Base-by-base conservation (phyloP, 2,888 invertebrate genomes). In the Lomographa bimaculata region DNA sequence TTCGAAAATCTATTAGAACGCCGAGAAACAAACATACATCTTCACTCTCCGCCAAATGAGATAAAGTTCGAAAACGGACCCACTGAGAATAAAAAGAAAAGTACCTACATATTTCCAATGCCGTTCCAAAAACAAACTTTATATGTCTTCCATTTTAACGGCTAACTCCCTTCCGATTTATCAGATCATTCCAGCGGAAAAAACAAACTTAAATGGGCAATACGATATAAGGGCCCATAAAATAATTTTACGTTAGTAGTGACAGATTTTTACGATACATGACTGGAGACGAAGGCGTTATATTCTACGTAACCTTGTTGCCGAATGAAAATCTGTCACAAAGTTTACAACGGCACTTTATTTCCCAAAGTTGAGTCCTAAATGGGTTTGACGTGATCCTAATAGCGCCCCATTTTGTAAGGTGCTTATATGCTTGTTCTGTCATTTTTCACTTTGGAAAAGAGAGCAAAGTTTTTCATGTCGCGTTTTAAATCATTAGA, bases 201-300 rank as follows among this genome's bases (percentile, higher is more conserved):
- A 67, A 61, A 59, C 51, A 48, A 58, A 50, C 65, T 72, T 66
- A 66, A 73, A 71, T 60, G 62, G 59, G 39, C 52, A 59, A 56
- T 71, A 60, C 53, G 47, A 45, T 54, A 60, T 64, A 64, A 71
- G 57, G 49, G 61, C 46, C 52, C 59, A 68, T 75, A 71, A 77
- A 71, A 68, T 64, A 57, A 74, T 72, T 71, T 74, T 68, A 74
- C 63, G 67, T 61, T 68, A 64, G 63, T 64, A 48, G 44, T 56
- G 58, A 71, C 62, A 66, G 64, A 67, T 68, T 78, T 76, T 77
- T 74, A 76, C 64, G 63, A 61, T 49, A 39, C 39, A 45, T 46
- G 36, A 45, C 37, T 30, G 32, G 32, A 46, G 46, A 42, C 19
- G 33, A 33, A 30, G 36, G 26, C 41, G 43, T 57, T 57, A 50